Evolutionary conservation across 2,888 invertebrate species (phyloP).

Genomic region (Catocala sponsa): DNA sequence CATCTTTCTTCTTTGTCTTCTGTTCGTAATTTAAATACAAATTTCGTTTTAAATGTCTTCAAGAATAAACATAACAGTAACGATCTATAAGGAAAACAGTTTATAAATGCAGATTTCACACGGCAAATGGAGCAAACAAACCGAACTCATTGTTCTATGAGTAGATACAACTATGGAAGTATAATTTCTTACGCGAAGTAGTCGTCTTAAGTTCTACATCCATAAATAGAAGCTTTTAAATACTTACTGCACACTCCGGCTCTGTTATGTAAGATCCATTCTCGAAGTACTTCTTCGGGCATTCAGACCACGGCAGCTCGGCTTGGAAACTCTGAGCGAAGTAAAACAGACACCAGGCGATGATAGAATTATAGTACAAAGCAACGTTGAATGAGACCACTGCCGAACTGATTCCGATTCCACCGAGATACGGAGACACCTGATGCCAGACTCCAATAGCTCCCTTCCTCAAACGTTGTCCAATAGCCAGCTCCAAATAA

Average conservation of each 20-base stretch:
- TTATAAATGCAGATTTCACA: no score
- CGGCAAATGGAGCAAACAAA: no score
- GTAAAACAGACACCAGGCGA: conserved; percentile 99
- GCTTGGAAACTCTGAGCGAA: conserved; percentile 97
- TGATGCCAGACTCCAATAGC: conserved; percentile 98
- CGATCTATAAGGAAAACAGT: no score
- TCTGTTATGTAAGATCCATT: conserved; percentile 94
- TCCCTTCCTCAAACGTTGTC: conserved; percentile 97
- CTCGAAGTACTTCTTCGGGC: conserved; percentile 94
- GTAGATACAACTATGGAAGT: no score
- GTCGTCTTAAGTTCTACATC: neutral
- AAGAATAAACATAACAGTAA: no score
- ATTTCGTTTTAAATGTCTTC: no score
- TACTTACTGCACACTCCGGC: conserved; percentile 94
- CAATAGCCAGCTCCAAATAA: conserved; percentile 98
- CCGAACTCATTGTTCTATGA: no score
- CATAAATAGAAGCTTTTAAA: neutral
- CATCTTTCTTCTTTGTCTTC: no score
- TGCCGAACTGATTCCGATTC: conserved; percentile 97
- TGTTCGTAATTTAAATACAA: no score
- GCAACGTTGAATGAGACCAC: conserved; percentile 99
- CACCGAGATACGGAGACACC: conserved; percentile 95
- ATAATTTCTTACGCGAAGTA: no score
- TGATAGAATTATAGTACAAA: conserved; percentile 98
- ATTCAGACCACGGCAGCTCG: conserved; percentile 96